Evolutionary conservation across 2,888 invertebrate species (phyloP).

Genomic region (Scaptomyza reducta): DNA sequence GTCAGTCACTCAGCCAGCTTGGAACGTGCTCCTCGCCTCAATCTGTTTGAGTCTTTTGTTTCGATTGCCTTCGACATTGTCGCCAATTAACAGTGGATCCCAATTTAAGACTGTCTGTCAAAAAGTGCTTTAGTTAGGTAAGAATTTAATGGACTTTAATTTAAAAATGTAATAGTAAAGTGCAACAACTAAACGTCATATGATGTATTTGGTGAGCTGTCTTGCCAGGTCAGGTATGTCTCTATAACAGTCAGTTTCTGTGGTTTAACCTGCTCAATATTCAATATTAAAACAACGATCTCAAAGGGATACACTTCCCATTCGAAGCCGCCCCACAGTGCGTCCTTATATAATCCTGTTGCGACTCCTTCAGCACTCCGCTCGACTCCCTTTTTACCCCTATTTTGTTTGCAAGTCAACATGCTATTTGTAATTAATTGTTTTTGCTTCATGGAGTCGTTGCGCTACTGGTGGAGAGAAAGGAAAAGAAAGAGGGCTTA

Average conservation of each 20-base stretch:
- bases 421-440: slow-evolving; percentile 80
- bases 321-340: slow-evolving; percentile 34
- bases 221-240: background rate
- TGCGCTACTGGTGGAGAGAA: slow-evolving; percentile 11
- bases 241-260: slow-evolving; percentile 3
- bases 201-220: background rate
- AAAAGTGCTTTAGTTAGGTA: background rate
- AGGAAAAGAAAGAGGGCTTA: slow-evolving; percentile 30
- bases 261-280: slow-evolving; percentile 8
- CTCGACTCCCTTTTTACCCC: slow-evolving; percentile 26
- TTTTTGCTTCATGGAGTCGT: slow-evolving; percentile 70
- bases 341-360: slow-evolving; percentile 43
- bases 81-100: slow-evolving; percentile 64
- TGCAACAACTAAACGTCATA: too few species aligned
- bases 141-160: background rate
- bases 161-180: background rate
- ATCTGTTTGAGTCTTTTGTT: slow-evolving; percentile 60
- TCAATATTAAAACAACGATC: slow-evolving; percentile 26
- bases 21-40: slow-evolving; percentile 48
- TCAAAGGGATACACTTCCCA: slow-evolving; percentile 11
- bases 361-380: slow-evolving; percentile 21
- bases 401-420: slow-evolving; percentile 78
- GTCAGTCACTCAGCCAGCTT: slow-evolving; percentile 38
- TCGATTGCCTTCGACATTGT: slow-evolving; percentile 53
- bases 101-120: slow-evolving; percentile 7